phyloP scores from a whole-genome alignment of 2,888 invertebrate species.

The Bembecia ichneumoniformis region DNA sequence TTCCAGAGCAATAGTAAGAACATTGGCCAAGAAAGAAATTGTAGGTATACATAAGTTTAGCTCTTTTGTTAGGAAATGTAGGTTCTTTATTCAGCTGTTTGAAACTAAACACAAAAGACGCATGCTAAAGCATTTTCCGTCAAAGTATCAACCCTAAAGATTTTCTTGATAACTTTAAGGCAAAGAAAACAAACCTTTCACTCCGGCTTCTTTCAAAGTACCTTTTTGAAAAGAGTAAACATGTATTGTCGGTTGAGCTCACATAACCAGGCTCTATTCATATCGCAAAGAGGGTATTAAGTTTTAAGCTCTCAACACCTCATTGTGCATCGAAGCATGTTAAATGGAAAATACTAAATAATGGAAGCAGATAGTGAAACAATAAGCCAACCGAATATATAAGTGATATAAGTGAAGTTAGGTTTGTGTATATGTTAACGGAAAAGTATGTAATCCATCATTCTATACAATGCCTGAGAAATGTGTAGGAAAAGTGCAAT shows the following conservation, averaged over 20 bases:
- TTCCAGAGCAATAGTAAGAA: slow-evolving; percentile 1
- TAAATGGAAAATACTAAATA: neutral
- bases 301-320: neutral
- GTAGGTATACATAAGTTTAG: neutral
- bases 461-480: no score
- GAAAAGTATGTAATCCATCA: no score
- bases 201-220: neutral
- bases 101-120: neutral
- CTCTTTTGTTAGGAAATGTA: slow-evolving; percentile 5
- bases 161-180: neutral
- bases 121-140: neutral
- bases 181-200: neutral
- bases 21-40: neutral
- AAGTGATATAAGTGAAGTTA: no score
- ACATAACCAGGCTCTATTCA: neutral
- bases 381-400: no score
- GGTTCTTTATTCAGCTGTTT: neutral
- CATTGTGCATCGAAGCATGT: neutral
- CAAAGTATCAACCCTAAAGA: neutral
- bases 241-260: neutral
- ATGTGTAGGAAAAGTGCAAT: no score
- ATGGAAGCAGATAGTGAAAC: neutral
- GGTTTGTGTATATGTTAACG: no score
- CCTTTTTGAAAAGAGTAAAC: slow-evolving; percentile 1
- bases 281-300: neutral